These are phyloP conservation scores for Morpho achilles DNA, from an alignment of 2,888 invertebrate genomes.

Conservation along the genomic window DNA sequence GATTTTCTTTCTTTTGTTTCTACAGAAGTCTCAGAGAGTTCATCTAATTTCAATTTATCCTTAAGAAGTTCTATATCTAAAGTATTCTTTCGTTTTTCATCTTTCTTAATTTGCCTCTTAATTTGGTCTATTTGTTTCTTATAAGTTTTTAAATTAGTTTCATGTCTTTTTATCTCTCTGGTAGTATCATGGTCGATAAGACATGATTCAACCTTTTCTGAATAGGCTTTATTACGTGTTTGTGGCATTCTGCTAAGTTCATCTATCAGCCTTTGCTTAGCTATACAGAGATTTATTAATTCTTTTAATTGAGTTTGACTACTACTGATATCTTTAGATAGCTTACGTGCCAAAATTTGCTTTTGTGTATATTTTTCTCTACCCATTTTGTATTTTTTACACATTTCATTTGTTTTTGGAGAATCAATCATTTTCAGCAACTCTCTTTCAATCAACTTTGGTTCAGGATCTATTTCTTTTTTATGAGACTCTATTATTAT, in stretches of 20 bases:
- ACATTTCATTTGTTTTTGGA: constrained; percentile 69
- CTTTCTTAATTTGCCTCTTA: constrained; percentile 85
- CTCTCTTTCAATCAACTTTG: constrained; percentile 74
- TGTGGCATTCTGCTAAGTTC: constrained; percentile 76
- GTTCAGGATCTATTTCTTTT: constrained; percentile 75
- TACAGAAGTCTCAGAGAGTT: constrained; percentile 70
- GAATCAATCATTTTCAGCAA: constrained; percentile 74
- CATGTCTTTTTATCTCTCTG: constrained; percentile 85
- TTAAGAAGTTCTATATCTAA: constrained; percentile 83
- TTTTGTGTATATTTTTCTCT: constrained; percentile 74
- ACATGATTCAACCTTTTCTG: constrained; percentile 81
- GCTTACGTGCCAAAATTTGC: constrained; percentile 66
- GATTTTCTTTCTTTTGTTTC: constrained; percentile 78
- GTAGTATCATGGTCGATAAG: constrained; percentile 76
- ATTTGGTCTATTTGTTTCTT: constrained; percentile 87
- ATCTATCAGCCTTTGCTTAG: constrained; percentile 85
- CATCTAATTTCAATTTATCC: constrained; percentile 72
- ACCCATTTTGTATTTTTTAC: constrained; percentile 75
- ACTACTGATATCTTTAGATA: constrained; percentile 81
- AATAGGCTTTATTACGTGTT: constrained; percentile 56
- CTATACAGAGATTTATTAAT: constrained; percentile 81
- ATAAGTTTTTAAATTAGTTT: constrained; percentile 85
- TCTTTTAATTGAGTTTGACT: constrained; percentile 85
- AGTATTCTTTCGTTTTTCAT: constrained; percentile 84
- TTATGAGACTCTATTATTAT: constrained; percentile 78